Base-by-base conservation (phyloP, 2,888 invertebrate species). In the Tetheella fluctuosa region DNA sequence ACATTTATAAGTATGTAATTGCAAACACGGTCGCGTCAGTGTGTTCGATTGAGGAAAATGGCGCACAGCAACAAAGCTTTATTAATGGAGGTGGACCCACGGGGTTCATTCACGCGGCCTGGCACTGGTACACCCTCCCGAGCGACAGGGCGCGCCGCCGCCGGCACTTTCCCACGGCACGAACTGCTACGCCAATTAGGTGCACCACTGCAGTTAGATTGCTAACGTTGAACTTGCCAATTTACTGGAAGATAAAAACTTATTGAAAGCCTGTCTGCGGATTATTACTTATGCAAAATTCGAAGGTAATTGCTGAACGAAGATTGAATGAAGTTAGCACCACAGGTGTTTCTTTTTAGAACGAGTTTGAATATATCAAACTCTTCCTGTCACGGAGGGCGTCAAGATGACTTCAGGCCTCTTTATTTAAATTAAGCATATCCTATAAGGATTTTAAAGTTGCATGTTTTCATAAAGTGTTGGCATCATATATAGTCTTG, bases 111-210 rank as follows among this genome's bases (percentile, higher is more conserved):
- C 37, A 58, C 59, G 68, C 63, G 63, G 66, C 58, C 70, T 67
- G 48, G 48, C 20, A n/a, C 48, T 20, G 63, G 61, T 64, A 66
- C 54, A 64, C 63, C 60, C 60, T 59, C 58, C 59, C 52, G 54
- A 56, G 52, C 64, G 65, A 52, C 57, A 48, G 56, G 60, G 63
- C 66, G 55, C 68, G 77, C 80, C 79, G 77, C 80, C 79, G 65
- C 68, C 54, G 73, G 82, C 75, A 59, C 53, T 61, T 83, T 85
- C 86, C 80, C 86, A 86, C 85, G 85, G 53, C 52, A 73, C 70
- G 64, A 69, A 71, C 73, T 64, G 65, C 72, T 67, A 64, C 58
- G 63, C 74, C 80, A 86, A 86, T 87, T 84, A 84, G 76, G 78
- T 74, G 80, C 78, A 79, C 75, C 68, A 66, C 48, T 20, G 48